Evolutionary conservation across 37 sponge, comb jelly and placozoan species (phyloP).

Genomic region (Chondrilla cf. caribensis): DNA sequence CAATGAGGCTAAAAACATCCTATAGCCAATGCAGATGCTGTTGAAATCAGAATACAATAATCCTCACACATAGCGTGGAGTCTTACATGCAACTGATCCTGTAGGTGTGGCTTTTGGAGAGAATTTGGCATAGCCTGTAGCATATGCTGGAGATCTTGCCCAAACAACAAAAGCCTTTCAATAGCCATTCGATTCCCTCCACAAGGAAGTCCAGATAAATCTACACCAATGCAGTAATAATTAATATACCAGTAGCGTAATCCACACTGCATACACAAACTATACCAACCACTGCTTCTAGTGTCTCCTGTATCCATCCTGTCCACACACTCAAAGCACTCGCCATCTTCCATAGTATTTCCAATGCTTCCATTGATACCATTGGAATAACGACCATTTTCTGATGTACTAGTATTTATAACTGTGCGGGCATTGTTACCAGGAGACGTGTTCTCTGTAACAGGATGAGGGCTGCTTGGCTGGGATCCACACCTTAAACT

Average conservation of each 20-base stretch:
- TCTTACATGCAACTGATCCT: conserved; percentile 48
- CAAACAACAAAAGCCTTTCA: conserved; percentile 70
- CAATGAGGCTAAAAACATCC: conserved; percentile 92
- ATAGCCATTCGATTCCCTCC: conserved; percentile 45
- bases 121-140: conserved; percentile 4
- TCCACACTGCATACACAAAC: no score
- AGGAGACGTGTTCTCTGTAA: neutral
- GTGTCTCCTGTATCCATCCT: no score
- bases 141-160: conserved; percentile 63
- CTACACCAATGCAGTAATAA: neutral
- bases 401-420: neutral
- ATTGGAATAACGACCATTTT: conserved; percentile 9
- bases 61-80: neutral
- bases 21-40: conserved; percentile 30
- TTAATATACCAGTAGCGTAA: no score
- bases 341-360: neutral
- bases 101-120: conserved; percentile 30
- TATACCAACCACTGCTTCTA: no score
- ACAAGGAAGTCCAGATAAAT: conserved; percentile 18
- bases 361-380: conserved; percentile 26
- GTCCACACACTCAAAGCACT: neutral
- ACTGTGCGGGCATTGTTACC: neutral
- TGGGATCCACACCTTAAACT: neutral
- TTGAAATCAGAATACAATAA: neutral
- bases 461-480: neutral